Base-by-base conservation (phyloP, 2,888 invertebrate genomes). In the Microctonus hyperodae region DNA sequence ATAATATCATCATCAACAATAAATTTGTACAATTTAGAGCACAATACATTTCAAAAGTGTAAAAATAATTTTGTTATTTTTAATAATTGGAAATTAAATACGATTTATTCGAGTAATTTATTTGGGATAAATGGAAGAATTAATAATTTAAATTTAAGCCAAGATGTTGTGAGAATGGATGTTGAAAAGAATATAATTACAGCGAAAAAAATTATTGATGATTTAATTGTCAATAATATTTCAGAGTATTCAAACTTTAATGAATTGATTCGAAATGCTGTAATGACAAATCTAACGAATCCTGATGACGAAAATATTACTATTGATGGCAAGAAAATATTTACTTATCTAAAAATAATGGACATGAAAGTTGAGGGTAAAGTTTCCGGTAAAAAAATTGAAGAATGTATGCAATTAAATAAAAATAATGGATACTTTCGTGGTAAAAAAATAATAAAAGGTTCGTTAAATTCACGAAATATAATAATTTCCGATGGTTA, bases 21-120 rank as follows among this genome's bases (percentile, higher is more conserved):
- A 13, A 57, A 72, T n/a, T 74, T 89, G 59, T 77, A 82, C 7
- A 80, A 84, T 72, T 73, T 89, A 50, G 79, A 83, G 20, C 74
- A 85, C 16, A 86, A 86, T 74, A 88, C 88, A 69, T 84, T 90
- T 56, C 88, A 88, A 74, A 86, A 85, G 74, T 44, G 16, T 16
- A 82, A 85, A 4, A 83, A 80, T 64, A 75, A 84, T 28, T 89
- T 88, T 81, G 80, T 76, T 16, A 80, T 88, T 35, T 73, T 77
- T 5, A 83, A 84, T 10, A 78, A 79, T 56, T 79, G 88, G 68
- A 74, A 80, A 40, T 86, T 89, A 70, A 72, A 81, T 6, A 82
- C 70, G 62, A 66, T 81, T 16, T 67, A 70, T 2, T 28, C 77
- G 0, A 60, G 69, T 71, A 77, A 80, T 80, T 70, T 60, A 7